Conservation (phyloP, 2,113 vertebrate genomes). For the Dinomys branickii region DNA sequence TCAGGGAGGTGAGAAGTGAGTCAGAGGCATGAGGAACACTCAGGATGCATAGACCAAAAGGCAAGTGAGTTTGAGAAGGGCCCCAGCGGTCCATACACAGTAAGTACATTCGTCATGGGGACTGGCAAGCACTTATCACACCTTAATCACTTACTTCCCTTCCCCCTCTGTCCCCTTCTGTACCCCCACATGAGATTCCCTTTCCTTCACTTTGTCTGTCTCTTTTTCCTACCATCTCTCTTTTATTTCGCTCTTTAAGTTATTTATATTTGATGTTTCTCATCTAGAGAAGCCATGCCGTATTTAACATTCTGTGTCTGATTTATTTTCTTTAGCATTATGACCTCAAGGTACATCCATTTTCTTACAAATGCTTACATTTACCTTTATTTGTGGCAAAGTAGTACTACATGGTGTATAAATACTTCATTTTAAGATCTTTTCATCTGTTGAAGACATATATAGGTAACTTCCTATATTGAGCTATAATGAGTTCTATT, state of each 20-base stretch:
- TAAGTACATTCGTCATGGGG: neutral
- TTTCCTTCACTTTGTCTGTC: neutral
- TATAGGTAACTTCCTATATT: neutral
- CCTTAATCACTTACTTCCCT: neutral
- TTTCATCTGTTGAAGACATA: neutral
- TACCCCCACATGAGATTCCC: neutral
- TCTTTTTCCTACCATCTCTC: neutral
- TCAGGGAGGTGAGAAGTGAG: too few relatives aligned
- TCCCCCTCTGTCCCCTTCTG: neutral
- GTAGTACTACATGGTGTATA: neutral
- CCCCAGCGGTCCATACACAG: neutral
- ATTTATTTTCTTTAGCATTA: neutral
- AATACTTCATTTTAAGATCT: neutral
- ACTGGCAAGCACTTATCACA: neutral
- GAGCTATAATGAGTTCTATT: neutral
- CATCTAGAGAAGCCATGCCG: neutral
- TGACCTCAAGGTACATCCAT: neutral
- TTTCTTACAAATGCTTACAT: neutral
- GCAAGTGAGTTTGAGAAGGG: neutral
- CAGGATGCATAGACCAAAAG: too few relatives aligned
- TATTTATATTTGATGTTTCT: neutral
- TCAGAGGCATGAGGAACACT: neutral
- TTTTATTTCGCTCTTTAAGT: neutral
- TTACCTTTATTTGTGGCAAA: neutral
- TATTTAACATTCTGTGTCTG: neutral